These are phyloP conservation scores for Tipula confusa DNA, from an alignment of 2,888 invertebrate genomes.

Conservation along the genomic window DNA sequence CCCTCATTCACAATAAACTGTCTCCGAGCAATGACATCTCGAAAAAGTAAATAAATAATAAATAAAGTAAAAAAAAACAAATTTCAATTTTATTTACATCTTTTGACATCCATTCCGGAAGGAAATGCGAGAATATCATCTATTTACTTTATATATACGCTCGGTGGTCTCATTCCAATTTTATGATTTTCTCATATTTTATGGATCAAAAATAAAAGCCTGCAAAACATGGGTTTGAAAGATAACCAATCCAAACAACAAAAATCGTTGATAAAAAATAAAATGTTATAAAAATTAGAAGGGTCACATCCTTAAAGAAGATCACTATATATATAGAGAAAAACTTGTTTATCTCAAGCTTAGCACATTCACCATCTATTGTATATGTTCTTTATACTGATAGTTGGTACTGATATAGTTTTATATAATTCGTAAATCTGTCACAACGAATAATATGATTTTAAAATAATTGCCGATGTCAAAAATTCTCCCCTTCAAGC, in stretches of 20 bases:
- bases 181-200: not conserved
- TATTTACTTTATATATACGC: not conserved
- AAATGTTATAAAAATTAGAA: not conserved
- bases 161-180: not conserved
- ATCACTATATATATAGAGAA: not conserved
- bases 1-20: not conserved
- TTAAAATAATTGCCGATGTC: not conserved
- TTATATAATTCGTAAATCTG: not conserved
- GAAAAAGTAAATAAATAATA: not conserved
- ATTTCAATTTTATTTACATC: slow-evolving; percentile 3
- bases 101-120: not conserved
- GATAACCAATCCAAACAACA: not conserved
- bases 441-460: not conserved
- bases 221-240: slow-evolving; percentile 3
- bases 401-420: not conserved
- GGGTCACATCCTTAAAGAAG: not conserved
- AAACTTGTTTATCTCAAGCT: not conserved
- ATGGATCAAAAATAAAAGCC: not conserved
- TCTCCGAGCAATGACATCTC: not conserved
- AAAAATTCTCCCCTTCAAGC: not conserved
- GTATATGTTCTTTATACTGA: not conserved
- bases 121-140: not conserved
- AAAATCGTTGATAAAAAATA: not conserved
- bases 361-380: not conserved
- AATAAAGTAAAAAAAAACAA: not conserved